Percentiles rank a stretch among this genome's conserved stretches.
Evolutionary conservation across 2,888 invertebrate genomes (phyloP).

Genomic region (Epinotia demarniana): DNA sequence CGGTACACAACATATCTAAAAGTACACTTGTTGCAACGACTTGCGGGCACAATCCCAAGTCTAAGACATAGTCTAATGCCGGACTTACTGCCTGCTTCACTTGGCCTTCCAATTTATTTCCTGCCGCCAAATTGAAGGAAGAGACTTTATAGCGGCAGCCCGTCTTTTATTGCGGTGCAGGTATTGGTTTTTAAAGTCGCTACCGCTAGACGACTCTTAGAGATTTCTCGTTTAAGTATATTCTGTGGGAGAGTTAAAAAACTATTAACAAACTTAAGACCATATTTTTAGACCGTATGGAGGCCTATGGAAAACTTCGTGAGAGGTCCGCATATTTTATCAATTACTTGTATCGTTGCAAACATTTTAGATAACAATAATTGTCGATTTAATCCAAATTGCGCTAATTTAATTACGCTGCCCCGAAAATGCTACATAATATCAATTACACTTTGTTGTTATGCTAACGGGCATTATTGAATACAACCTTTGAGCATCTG

Average conservation of each 20-base stretch:
- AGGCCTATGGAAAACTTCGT: too few relatives aligned
- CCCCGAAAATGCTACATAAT: neutral
- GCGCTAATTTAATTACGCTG: too few relatives aligned
- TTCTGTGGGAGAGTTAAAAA: neutral
- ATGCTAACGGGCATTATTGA: neutral
- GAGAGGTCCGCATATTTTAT: too few relatives aligned
- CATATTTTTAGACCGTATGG: neutral
- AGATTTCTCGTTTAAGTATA: neutral
- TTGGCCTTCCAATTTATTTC: slow-evolving; percentile 42
- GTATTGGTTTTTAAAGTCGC: slow-evolving; percentile 23
- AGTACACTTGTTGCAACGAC: slow-evolving; percentile 44
- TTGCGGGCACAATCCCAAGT: slow-evolving; percentile 37
- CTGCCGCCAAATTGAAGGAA: slow-evolving; percentile 43
- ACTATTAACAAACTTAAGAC: neutral
- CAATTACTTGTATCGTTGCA: too few relatives aligned
- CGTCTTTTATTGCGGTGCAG: slow-evolving; percentile 19
- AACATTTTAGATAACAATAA: too few relatives aligned
- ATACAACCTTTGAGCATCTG: neutral
- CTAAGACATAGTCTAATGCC: slow-evolving; percentile 26
- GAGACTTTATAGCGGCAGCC: slow-evolving; percentile 19
- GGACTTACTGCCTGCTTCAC: slow-evolving; percentile 39
- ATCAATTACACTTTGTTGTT: neutral
- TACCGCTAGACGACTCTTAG: slow-evolving; percentile 3
- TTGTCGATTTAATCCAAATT: too few relatives aligned
- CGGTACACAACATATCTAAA: neutral